Evolutionary conservation across 2,113 vertebrate species (phyloP).

Genomic region (Morone saxatilis): DNA sequence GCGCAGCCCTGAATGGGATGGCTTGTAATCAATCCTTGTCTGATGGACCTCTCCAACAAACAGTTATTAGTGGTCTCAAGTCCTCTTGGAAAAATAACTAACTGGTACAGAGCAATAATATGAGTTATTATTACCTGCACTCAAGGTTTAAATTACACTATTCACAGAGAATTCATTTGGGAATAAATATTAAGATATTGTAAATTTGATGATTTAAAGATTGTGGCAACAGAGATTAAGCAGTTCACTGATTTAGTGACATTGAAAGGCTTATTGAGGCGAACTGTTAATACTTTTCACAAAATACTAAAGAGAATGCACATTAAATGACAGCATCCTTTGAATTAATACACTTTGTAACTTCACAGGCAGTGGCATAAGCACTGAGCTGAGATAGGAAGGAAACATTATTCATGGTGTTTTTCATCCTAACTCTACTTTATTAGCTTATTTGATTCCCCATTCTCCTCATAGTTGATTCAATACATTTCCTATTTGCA

Average conservation of each 20-base stretch:
- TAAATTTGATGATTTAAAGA: constrained; percentile 56
- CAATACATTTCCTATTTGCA: constrained; percentile 88
- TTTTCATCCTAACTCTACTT: constrained; percentile 85
- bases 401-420: constrained; percentile 83
- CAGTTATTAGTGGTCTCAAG: constrained; percentile 73
- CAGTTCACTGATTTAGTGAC: constrained; percentile 50
- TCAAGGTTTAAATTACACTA: constrained; percentile 48
- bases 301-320: constrained; percentile 74
- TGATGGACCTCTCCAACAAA: constrained; percentile 75
- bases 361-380: constrained; percentile 74
- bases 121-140: constrained; percentile 52
- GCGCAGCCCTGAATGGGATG: constrained; percentile 67
- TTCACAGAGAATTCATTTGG: constrained; percentile 39
- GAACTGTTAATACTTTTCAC: constrained; percentile 66
- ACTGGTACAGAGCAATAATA: constrained; percentile 36
- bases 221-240: constrained; percentile 58
- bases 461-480: constrained; percentile 88
- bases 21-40: constrained; percentile 80
- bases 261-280: constrained; percentile 63
- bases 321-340: constrained; percentile 79
- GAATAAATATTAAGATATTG: constrained; percentile 59
- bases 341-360: constrained; percentile 83
- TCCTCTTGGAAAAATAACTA: constrained; percentile 37
- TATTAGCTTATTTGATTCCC: constrained; percentile 89
- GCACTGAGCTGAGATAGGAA: constrained; percentile 74